These are phyloP conservation scores for Nymphalis urticae DNA, from an alignment of 2,888 invertebrate species.

Conservation along the genomic window DNA sequence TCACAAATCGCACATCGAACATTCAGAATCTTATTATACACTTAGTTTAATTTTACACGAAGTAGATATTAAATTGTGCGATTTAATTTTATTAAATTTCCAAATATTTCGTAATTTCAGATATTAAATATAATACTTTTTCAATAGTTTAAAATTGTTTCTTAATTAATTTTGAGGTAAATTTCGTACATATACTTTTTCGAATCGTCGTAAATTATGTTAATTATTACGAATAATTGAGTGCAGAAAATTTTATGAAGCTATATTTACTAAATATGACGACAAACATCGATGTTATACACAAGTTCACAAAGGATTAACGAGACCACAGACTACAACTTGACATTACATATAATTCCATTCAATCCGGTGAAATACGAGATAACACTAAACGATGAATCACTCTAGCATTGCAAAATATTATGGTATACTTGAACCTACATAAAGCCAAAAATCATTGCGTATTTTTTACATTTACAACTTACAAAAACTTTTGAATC, in stretches of 20 bases:
- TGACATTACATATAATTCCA: slow-evolving; percentile 2
- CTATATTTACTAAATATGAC: slow-evolving; percentile 25
- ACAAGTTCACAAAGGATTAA: neutral
- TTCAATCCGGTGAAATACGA: slow-evolving; percentile 3
- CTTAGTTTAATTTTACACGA: slow-evolving; percentile 22
- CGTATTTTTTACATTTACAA: neutral
- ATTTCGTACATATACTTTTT: neutral
- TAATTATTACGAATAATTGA: slow-evolving; percentile 18
- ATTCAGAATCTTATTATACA: slow-evolving; percentile 22
- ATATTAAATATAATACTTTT: slow-evolving; percentile 12
- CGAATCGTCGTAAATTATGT: slow-evolving; percentile 6
- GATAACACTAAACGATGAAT: slow-evolving; percentile 4
- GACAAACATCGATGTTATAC: slow-evolving; percentile 24
- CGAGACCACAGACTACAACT: slow-evolving; percentile 11
- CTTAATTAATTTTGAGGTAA: slow-evolving; percentile 12
- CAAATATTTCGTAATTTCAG: slow-evolving; percentile 13
- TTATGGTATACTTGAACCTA: neutral
- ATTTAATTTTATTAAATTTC: slow-evolving; percentile 20
- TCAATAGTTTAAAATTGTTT: slow-evolving; percentile 1
- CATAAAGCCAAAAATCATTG: neutral
- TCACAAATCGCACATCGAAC: slow-evolving; percentile 55
- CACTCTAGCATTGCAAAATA: neutral
- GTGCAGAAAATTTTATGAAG: slow-evolving; percentile 32
- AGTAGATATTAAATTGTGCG: slow-evolving; percentile 31
- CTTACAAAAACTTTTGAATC: too few species aligned